A percentile compares a stretch with the other conserved stretches of the same genome.
Evolutionary conservation across 2,113 vertebrate genomes (phyloP).

Genomic region (Casuarius casuarius): DNA sequence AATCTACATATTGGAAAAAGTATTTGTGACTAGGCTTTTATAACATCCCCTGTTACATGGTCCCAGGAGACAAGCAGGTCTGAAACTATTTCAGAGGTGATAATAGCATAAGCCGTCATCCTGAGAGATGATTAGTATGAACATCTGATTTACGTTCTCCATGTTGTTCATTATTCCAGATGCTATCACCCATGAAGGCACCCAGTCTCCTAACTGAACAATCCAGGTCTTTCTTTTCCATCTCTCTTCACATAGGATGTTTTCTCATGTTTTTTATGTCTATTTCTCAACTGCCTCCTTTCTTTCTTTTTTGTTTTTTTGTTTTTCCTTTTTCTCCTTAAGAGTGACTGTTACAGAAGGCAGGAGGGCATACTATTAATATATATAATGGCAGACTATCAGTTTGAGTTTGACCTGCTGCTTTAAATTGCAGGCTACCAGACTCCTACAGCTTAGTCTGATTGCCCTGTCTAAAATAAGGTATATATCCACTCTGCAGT

Average conservation of each 20-base stretch:
- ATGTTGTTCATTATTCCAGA: not conserved
- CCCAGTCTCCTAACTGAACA: not conserved
- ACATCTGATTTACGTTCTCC: not conserved
- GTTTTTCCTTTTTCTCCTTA: not conserved
- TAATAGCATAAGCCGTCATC: not conserved
- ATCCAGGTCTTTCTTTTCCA: not conserved
- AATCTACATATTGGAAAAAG: not conserved
- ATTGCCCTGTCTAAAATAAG: not conserved
- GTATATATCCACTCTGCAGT: not conserved
- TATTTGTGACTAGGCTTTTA: not conserved
- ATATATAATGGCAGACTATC: not conserved
- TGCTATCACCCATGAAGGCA: not conserved
- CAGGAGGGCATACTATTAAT: not conserved
- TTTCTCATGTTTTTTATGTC: not conserved
- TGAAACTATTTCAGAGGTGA: not conserved
- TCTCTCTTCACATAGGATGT: not conserved
- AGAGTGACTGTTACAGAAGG: not conserved
- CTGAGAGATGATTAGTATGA: not conserved
- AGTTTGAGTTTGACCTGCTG: not conserved
- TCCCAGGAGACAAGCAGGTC: not conserved
- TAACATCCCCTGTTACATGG: not conserved
- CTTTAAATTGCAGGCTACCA: not conserved
- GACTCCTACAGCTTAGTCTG: accelerated
- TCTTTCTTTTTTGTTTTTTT: not conserved
- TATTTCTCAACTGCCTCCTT: not conserved